Percentiles rank a stretch among this genome's conserved stretches.
Evolutionary conservation across 2,888 invertebrate genomes (phyloP).

Genomic region (Hirtodrosophila alboralis): DNA sequence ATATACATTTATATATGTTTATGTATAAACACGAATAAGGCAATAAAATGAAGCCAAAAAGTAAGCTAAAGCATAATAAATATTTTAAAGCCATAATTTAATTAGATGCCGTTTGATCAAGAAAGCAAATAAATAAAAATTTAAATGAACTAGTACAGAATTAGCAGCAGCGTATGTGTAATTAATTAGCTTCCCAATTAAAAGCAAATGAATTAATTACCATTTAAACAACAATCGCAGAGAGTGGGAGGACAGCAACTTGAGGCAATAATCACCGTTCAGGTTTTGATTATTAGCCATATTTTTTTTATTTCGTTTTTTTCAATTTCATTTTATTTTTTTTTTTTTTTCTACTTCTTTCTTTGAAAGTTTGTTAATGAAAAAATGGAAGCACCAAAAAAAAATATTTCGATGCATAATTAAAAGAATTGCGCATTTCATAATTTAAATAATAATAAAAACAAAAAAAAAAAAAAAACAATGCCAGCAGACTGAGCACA

Average conservation of each 20-base stretch:
- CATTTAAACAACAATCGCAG: slow-evolving; percentile 10
- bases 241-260: slow-evolving; percentile 4
- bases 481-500: slow-evolving; percentile 42
- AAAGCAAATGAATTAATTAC: slow-evolving; percentile 44
- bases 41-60: slow-evolving; percentile 15
- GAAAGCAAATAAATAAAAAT: slow-evolving; percentile 1
- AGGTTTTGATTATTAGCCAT: slow-evolving; percentile 31
- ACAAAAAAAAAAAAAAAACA: slow-evolving; percentile 69
- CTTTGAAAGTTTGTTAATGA: slow-evolving; percentile 32
- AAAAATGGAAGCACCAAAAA: slow-evolving; percentile 31
- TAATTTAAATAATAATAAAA: slow-evolving; percentile 67
- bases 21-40: not conserved
- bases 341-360: slow-evolving; percentile 1
- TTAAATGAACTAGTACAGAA: slow-evolving; percentile 4
- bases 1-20: not conserved
- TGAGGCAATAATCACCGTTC: slow-evolving; percentile 34
- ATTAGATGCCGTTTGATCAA: slow-evolving; percentile 46
- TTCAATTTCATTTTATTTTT: slow-evolving; percentile 7
- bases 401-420: slow-evolving; percentile 64
- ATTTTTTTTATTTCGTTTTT: slow-evolving; percentile 5
- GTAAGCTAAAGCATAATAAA: slow-evolving; percentile 27
- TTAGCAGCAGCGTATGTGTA: slow-evolving; percentile 38
- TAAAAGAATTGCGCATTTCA: slow-evolving; percentile 63
- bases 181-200: slow-evolving; percentile 56
- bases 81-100: slow-evolving; percentile 58